Evolutionary conservation across 2,113 vertebrate species (phyloP), one percentile per base, ranked within the genome.

Genomic region (Hemiscyllium ocellatum): DNA sequence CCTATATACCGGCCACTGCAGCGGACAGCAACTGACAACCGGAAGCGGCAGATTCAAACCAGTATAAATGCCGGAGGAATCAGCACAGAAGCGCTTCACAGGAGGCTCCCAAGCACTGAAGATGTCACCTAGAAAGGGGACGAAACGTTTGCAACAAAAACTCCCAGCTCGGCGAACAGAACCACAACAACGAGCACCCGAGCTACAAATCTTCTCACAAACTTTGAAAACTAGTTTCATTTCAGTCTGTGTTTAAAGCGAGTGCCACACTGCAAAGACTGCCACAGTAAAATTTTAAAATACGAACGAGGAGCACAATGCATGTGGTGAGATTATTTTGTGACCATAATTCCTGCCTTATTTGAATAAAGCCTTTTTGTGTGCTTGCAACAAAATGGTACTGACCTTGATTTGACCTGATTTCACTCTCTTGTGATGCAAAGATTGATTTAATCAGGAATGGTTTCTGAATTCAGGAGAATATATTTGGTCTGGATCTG

Each of bases 341-440:
- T 66, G 52, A 33, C 26, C 52, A 47, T 19, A 37, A 17, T 47
- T 29, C 26, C 80, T 83, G 47, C 33, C 68, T 93, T 66, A 29
- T 66, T 37, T 66, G 61, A 68, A 37, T 93, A 61, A 24, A 2
- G 68, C 80, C 37, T 20, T 33, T 90, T 33, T 90, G 87, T 61
- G 3, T 90, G 50, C 2, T 6, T 83, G 89, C 22, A 93, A 93
- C 89, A 93, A 90, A 93, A 93, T 93, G 89, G 33, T 37, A 15
- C 89, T 93, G 89, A 66, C 89, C 89, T 66, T 93, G 89, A 66
- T 66, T 22, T 93, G 61, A 61, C 87, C 29, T 90, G 87, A 52
- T 90, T 33, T 90, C 17, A 66, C 56, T 65, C 56, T 91, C 56
- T 65, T 65, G 3, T 1, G 61, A 6, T 91, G 56, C 89, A 37